Evolutionary conservation across 1,140 invertebrate genomes (phyloP), one percentile per base, ranked within the genome.

Genomic region (Himalopsyche phryganea): DNA sequence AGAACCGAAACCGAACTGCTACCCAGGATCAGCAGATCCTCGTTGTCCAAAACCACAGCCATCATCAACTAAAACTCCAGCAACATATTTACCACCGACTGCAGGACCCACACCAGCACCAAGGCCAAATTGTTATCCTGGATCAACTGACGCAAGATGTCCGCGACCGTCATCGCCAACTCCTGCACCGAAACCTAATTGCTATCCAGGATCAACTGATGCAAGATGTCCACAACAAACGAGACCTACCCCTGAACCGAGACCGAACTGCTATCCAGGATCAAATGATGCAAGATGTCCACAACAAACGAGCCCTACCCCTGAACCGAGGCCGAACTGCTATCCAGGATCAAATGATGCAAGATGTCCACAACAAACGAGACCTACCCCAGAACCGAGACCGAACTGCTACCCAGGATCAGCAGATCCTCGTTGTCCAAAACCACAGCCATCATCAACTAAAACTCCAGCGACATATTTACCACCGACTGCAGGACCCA

Each of bases 261-360:
- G 53, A 10, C 57, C 67, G 42, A 65, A 62, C 13, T 78, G 72
- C 53, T 74, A 66, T 59, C 74, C 69, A 14, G 75, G 75, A 44
- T 48, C 61, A 19, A 50, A 49, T 23, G 38, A 42, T 67, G 68
- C 71, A 5, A 64, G 67, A 38, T 73, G 71, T 52, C 68, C 67
- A 13, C 58, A 67, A 47, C 52, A 63, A 33, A 61, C 50, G 0
- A 60, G 63, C 58, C 58, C 69, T 13, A 69, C 67, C 3, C 57
- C 65, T 0, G 56, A 61, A 42, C 60, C 67, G 42, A 41, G 56
- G 1, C 68, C 68, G 6, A 63, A 57, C 1, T 79, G 77, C 55
- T 73, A 66, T 51, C 77, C 75, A 2, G 79, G 79, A 15, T 72
- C 67, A 13, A 67, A 63, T 3, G 74, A 78, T 68, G 76, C 76